Base-by-base conservation (phyloP, 2,888 invertebrate species). In the Phyto melanocephala region DNA sequence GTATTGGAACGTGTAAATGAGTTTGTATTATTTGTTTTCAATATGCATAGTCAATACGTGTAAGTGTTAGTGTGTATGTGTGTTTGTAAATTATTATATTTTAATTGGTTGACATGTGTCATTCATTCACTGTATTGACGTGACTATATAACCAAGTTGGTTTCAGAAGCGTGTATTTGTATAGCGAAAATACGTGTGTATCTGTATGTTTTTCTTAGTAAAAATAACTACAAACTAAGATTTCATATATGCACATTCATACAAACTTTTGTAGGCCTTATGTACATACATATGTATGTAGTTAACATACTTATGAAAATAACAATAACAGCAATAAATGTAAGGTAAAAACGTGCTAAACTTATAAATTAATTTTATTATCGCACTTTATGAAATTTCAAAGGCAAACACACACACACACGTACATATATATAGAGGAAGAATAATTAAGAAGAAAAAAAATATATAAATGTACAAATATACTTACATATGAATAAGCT, bases 61-160 rank as follows among this genome's bases (percentile, higher is more conserved):
- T 76, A 35, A 42, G 24, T 28, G 11, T 58, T n/a, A n/a, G 52
- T 45, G 40, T 75, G 28, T 75, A 17, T 63, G 35, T 58, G 20
- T 56, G 42, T 75, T 37, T 62, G 50, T 83, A 72, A 85, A 85
- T 85, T 87, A 88, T 87, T 86, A 86, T 86, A 86, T 85, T 86
- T 87, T 88, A 88, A 88, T 88, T 87, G 87, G 86, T 84, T 86
- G 86, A 85, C 87, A 87, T 85, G 85, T 87, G 87, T 87, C 87
- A 83, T 83, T 87, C 87, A 83, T 83, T 86, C 85, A 85, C 71
- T 81, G 65, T 63, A 75, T 76, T 68, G 79, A 67, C 62, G 67
- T 67, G 62, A 67, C 37, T 77, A 13, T 28, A 45, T 56, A 40
- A 28, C 8, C 33, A 60, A 17, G 13, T 58, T 28, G 6, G 35